Conservation (phyloP, 2,113 vertebrate genomes). For the Aythya baeri region DNA sequence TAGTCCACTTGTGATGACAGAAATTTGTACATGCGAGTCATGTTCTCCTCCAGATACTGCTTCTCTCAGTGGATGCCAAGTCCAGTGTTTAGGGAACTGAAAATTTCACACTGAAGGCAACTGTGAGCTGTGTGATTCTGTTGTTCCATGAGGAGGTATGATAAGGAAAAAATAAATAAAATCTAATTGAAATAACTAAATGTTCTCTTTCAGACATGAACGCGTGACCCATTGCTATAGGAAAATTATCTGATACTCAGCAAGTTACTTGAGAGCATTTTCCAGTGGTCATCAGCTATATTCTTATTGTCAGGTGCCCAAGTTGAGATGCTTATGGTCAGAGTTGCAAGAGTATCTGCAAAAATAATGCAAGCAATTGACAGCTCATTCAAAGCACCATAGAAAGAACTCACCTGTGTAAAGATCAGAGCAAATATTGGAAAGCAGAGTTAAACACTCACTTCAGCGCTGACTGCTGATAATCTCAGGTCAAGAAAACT, state of each 20-base stretch:
- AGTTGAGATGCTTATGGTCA: background rate
- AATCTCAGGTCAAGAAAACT: background rate
- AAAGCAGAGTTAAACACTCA: background rate
- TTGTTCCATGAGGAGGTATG: background rate
- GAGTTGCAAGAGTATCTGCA: background rate
- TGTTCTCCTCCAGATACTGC: background rate
- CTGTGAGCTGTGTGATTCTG: background rate
- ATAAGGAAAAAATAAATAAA: background rate
- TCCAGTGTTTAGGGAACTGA: background rate
- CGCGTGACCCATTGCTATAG: background rate
- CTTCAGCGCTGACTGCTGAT: rapidly evolving
- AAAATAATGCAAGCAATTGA: background rate
- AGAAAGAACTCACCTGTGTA: background rate
- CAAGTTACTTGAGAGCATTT: background rate
- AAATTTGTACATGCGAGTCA: background rate
- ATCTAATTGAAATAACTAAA: background rate
- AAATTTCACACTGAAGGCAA: background rate
- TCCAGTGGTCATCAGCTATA: background rate
- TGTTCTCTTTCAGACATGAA: background rate
- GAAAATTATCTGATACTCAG: background rate
- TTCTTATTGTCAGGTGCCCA: background rate
- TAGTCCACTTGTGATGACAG: background rate
- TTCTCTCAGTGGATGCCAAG: background rate
- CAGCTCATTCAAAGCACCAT: background rate
- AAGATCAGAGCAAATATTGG: background rate